Evolutionary conservation across 2,797 vertebrate genomes (phyloP).

Genomic region (Chiroxiphia lanceolata): DNA sequence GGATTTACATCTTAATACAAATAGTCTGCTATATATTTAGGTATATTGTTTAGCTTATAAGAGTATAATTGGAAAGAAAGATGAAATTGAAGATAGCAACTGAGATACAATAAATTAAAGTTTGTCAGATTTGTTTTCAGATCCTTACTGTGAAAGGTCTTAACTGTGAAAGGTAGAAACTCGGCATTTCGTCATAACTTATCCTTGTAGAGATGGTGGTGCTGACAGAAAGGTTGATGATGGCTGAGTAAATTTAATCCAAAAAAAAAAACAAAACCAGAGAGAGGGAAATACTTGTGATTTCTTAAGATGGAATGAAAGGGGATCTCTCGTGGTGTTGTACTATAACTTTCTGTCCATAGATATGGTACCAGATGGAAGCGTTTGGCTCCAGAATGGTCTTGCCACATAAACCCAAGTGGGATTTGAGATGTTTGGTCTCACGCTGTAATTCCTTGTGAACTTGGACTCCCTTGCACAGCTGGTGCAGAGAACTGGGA

Average conservation of each 20-base stretch:
- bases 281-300: not conserved
- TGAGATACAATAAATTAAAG: not conserved
- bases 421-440: not conserved
- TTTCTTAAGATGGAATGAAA: not conserved
- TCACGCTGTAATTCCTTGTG: not conserved
- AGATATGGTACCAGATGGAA: not conserved
- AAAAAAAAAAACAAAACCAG: not conserved
- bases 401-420: not conserved
- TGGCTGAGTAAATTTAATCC: not conserved
- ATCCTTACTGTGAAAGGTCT: not conserved
- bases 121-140: conserved; percentile 1
- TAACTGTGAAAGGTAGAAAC: not conserved
- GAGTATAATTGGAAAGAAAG: not conserved
- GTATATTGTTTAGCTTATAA: not conserved
- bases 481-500: not conserved
- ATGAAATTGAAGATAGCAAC: conserved; percentile 1
- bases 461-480: not conserved
- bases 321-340: not conserved
- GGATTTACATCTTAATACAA: conserved; percentile 18
- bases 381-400: not conserved
- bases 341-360: not conserved
- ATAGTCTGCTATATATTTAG: conserved; percentile 22
- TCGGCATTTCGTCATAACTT: not conserved
- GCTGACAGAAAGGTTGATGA: not conserved
- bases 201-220: not conserved